Conservation (phyloP, 2,888 invertebrate species). For the Gryllus longicercus region DNA sequence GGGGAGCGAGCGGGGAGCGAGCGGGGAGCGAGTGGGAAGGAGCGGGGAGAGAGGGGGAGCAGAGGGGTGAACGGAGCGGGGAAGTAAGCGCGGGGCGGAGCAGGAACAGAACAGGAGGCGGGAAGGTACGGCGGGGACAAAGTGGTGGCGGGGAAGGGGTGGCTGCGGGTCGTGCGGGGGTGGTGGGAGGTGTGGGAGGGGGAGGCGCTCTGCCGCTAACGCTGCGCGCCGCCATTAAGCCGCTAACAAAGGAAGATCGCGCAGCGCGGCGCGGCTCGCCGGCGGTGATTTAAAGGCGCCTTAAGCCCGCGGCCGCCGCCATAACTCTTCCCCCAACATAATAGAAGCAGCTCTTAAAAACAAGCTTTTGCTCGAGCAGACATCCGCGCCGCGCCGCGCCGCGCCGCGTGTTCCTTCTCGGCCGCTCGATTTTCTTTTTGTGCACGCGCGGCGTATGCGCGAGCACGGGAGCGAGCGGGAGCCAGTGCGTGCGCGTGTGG, state of each 20-base stretch:
- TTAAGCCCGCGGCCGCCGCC: constrained; percentile 6
- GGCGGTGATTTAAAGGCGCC: constrained; percentile 1
- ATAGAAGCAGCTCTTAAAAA: constrained; percentile 2
- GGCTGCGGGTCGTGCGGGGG: too few relatives aligned
- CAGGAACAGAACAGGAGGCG: too few relatives aligned
- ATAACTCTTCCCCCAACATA: constrained; percentile 4
- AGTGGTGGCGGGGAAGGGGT: too few relatives aligned
- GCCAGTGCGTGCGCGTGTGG: background rate
- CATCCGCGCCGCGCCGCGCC: background rate
- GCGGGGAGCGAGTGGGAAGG: too few relatives aligned
- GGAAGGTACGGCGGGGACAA: too few relatives aligned
- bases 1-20: too few relatives aligned
- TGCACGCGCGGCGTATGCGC: background rate
- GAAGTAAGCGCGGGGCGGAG: too few relatives aligned
- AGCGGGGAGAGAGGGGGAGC: too few relatives aligned
- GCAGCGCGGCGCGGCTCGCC: background rate
- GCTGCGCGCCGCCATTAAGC: background rate
- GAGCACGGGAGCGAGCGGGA: background rate
- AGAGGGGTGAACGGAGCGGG: too few relatives aligned
- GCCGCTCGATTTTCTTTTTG: background rate
- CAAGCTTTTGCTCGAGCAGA: constrained; percentile 7
- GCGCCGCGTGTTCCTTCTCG: background rate
- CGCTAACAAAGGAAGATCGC: constrained; percentile 7
- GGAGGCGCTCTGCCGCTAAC: too few relatives aligned
- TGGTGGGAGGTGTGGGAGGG: too few relatives aligned